Evolutionary conservation across 2,113 vertebrate species (phyloP).

Genomic region (Limnothrissa miodon): DNA sequence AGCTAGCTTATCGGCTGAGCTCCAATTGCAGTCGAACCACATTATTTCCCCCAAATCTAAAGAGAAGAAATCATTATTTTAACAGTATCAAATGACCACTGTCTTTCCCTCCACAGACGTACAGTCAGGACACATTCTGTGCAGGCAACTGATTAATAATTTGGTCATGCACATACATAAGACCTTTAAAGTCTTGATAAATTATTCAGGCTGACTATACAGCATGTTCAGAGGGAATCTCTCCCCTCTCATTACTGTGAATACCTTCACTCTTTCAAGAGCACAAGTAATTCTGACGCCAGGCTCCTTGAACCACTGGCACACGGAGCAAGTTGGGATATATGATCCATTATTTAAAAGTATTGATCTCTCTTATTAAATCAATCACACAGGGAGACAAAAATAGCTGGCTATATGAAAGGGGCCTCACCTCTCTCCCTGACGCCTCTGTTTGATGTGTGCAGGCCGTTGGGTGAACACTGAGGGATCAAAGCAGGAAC

Average conservation of each 20-base stretch:
- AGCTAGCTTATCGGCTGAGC: neutral
- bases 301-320: conserved; percentile 8
- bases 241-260: conserved; percentile 53
- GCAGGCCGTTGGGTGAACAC: conserved; percentile 64
- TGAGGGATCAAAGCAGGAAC: conserved; percentile 66
- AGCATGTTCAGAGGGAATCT: conserved; percentile 45
- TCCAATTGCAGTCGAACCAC: neutral
- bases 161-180: conserved; percentile 50
- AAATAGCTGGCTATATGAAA: conserved; percentile 56
- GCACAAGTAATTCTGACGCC: conserved; percentile 48
- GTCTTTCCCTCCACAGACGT: neutral
- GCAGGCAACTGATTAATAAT: conserved; percentile 57
- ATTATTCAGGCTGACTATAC: conserved; percentile 57
- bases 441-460: conserved; percentile 65
- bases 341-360: conserved; percentile 64
- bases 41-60: neutral
- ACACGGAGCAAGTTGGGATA: conserved; percentile 31
- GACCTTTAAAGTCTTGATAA: conserved; percentile 55
- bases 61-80: neutral
- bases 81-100: neutral
- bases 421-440: conserved; percentile 47
- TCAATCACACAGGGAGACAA: conserved; percentile 56
- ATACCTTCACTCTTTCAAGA: conserved; percentile 45
- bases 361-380: conserved; percentile 69
- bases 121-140: conserved; percentile 15